Evolutionary conservation across 2,888 invertebrate species (phyloP), one percentile per base, ranked within the genome.

Genomic region (Dicyrtomina minuta): DNA sequence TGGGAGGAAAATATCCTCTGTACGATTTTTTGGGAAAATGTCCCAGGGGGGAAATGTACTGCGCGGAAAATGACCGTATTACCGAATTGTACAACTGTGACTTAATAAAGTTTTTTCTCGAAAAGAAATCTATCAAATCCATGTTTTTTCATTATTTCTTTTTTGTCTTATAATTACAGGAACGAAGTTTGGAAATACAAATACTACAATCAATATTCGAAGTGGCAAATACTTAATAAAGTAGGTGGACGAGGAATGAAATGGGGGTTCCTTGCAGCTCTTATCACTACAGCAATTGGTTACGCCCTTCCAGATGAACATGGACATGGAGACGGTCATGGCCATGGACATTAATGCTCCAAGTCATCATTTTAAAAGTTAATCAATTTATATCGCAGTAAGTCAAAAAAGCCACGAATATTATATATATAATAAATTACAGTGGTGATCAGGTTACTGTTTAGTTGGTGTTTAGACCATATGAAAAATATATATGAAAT

Each of bases 131-230:
- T 13, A 43, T 43, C 12, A 43, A 43, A 13, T 13, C 10, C 10
- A n/a, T n/a, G n/a, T 24, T 20, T 17, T 22, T 20, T 53, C 4
- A 53, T 5, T 53, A 10, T 22, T 4, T 53, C 5, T 17, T 22
- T 22, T 53, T 22, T 49, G 15, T 55, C 44, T 13, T 68, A 33
- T 41, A 55, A 24, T 68, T 59, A 44, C 79, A 89, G 90, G 80
- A 94, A 93, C 81, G 90, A 93, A 82, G 91, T 89, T 0, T 93
- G 93, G 93, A 85, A 90, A 27, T 92, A 87, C 80, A 24, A n/a
- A n/a, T 4, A 12, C 51, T 22, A 51, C 26, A 15, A 53, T 1
- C 10, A 41, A 13, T 43, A 24, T 46, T 1, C 64, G 69, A 43
- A 70, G 67, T 22, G 49, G 49, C 6, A 56, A 62, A 17, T 64